Evolutionary conservation across 1,140 invertebrate species (phyloP).

Genomic region (Diabrotica virgifera): DNA sequence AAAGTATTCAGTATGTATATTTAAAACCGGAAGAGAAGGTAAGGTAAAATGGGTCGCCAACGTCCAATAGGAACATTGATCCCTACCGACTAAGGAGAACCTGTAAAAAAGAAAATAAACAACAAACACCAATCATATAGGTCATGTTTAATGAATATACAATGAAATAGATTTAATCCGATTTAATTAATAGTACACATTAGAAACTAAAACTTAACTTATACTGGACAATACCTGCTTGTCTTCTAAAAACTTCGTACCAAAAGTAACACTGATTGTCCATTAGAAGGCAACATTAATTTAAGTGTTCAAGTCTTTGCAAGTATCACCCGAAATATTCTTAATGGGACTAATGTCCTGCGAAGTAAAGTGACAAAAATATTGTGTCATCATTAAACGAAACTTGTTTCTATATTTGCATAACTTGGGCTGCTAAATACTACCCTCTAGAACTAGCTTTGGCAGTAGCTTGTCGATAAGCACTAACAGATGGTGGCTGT

Average conservation of each 20-base stretch:
- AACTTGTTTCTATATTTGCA: too few species aligned
- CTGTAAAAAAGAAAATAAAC: conserved; percentile 21
- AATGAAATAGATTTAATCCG: conserved; percentile 17
- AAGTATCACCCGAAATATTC: not conserved
- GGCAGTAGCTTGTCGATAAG: too few species aligned
- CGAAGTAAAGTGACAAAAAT: too few species aligned
- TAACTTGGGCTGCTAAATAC: too few species aligned
- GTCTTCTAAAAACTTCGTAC: conserved; percentile 12
- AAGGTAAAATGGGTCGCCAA: not conserved
- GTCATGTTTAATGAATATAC: conserved; percentile 33
- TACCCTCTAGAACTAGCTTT: too few species aligned
- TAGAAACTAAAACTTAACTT: conserved; percentile 21
- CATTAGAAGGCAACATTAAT: conserved; percentile 11
- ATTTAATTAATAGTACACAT: conserved; percentile 25
- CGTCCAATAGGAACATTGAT: not conserved
- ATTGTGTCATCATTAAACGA: too few species aligned
- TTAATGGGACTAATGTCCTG: too few species aligned
- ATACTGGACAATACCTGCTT: conserved; percentile 19
- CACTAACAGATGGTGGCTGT: too few species aligned
- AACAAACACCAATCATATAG: conserved; percentile 29
- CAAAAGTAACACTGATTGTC: conserved; percentile 10
- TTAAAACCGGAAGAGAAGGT: not conserved
- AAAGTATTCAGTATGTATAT: not conserved
- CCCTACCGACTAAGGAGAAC: conserved; percentile 10
- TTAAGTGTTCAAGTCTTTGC: not conserved